Evolutionary conservation across 1,140 invertebrate species (phyloP), one percentile per base, ranked within the genome.

Genomic region (Archegozetes longisetosus): DNA sequence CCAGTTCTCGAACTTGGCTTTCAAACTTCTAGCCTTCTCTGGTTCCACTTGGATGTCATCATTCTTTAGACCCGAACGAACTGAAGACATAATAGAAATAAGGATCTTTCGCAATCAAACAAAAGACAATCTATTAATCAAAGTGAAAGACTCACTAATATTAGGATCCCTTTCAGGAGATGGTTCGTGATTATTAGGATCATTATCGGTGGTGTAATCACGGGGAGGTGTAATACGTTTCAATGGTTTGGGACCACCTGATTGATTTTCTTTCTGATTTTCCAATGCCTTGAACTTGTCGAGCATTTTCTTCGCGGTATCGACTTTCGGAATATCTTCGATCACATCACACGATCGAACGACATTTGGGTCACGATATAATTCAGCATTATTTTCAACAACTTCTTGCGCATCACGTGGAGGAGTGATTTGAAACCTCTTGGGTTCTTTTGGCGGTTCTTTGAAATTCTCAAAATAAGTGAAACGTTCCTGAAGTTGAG

Each of bases 1-100:
- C 86, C 90, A 90, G 65, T 85, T 81, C 72, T 95, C 91, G 75
- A 95, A 95, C 71, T 88, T 89, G 46, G 83, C 86, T 62, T 84
- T 79, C 64, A 96, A 74, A 65, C 85, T 84, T 69, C 85, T 90
- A 24, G 92, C 90, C 62, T 64, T 67, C 50, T 69, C 84, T 78
- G 22, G 84, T 84, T 14, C 86, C 78, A 68, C 63, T 32, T 64
- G 59, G 46, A 68, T 62, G 64, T 82, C 80, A 66, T 81, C 81
- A 55, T 79, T 79, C 60, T 82, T 80, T 26, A 73, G 67, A 54
- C 64, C 64, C 1, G 62, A 63, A 27, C 56, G 58, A 51, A 68
- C 55, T 61, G 23, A 47, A 32, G 17, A 47, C 46, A 23, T 20
- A 61, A 40, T 25, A 59, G n/a, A 27, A 61, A 60, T 9, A 59